Conservation (phyloP, 2,113 vertebrate species). For the Tor tambroides region DNA sequence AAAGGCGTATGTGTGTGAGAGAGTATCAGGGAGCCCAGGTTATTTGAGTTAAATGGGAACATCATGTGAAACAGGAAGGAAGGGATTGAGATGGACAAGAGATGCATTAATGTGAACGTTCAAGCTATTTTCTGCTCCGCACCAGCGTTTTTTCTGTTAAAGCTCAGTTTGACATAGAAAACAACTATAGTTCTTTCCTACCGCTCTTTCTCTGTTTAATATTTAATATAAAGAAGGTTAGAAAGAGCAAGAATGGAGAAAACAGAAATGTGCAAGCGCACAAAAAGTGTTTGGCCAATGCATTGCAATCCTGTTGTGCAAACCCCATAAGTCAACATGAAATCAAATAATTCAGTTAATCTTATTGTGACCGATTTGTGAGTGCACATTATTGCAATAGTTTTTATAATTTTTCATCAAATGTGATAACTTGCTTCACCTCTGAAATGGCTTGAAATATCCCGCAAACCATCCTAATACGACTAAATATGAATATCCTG, state of each 20-base stretch:
- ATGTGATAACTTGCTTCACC: not conserved
- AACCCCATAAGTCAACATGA: not conserved
- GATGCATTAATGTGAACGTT: not conserved
- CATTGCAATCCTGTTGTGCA: not conserved
- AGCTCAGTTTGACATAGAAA: conserved; percentile 18
- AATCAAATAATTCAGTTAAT: not conserved
- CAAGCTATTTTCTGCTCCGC: not conserved
- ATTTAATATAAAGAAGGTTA: conserved; percentile 17
- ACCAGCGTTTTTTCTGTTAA: not conserved
- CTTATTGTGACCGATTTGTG: not conserved
- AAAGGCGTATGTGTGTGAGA: conserved; percentile 14
- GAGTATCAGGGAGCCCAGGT: not conserved
- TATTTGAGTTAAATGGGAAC: conserved; percentile 28
- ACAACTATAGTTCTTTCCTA: not conserved
- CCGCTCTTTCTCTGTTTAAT: conserved; percentile 38
- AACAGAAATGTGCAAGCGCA: not conserved
- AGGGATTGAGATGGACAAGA: not conserved
- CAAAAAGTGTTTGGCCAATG: not conserved
- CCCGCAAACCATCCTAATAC: not conserved
- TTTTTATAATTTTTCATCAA: not conserved
- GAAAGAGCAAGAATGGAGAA: not conserved
- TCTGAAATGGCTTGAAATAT: not conserved
- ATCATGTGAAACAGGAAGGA: conserved; percentile 9
- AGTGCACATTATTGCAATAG: not conserved
- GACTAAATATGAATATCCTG: not conserved